Evolutionary conservation across 2,888 invertebrate species (phyloP).

Genomic region (Pristionchus japonicus): DNA sequence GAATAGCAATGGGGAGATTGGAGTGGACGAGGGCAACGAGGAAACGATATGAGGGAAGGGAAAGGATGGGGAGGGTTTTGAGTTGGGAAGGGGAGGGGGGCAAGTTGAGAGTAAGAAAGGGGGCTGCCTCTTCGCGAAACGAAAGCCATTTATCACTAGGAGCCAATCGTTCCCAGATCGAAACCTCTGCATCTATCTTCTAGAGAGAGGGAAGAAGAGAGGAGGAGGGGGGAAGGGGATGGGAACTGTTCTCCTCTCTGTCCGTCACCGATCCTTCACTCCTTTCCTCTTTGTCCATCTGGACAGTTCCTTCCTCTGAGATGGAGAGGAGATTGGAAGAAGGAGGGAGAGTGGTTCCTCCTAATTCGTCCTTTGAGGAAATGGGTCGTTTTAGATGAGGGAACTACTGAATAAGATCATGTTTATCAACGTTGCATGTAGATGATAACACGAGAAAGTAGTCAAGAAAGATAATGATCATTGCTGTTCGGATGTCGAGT

Average conservation of each 20-base stretch:
- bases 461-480: too few relatives aligned
- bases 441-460: not conserved
- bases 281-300: slow-evolving; percentile 19
- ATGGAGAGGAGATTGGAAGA: slow-evolving; percentile 24
- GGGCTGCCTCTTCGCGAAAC: too few relatives aligned
- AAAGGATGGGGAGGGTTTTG: not conserved
- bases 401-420: not conserved
- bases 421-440: too few relatives aligned
- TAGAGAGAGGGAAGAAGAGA: not conserved
- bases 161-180: slow-evolving; percentile 35
- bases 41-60: not conserved
- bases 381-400: too few relatives aligned
- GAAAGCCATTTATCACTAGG: slow-evolving; percentile 8
- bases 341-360: not conserved
- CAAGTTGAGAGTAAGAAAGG: not conserved
- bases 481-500: too few relatives aligned
- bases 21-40: not conserved
- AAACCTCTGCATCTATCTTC: slow-evolving; percentile 27
- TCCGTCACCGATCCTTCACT: slow-evolving; percentile 31
- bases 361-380: not conserved
- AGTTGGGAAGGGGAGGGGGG: not conserved
- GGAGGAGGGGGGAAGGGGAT: not conserved
- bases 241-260: slow-evolving; percentile 22
- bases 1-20: not conserved
- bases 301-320: slow-evolving; percentile 27